Base-by-base conservation (phyloP, 2,888 invertebrate species). In the Tortricodes alternella region DNA sequence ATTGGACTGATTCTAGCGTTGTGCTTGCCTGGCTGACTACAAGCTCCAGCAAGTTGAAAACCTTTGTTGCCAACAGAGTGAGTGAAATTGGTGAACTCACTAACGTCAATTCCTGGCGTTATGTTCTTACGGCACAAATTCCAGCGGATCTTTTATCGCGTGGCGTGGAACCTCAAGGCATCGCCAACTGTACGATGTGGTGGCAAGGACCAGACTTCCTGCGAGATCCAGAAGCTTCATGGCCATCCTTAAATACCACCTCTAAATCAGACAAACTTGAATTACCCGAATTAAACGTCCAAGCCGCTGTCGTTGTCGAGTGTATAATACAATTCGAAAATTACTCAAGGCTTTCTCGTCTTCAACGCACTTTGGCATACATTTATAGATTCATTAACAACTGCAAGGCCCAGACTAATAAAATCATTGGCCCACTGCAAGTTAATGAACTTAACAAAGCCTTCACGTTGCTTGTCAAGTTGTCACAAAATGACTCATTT, bases 1-100 rank as follows among this genome's bases (percentile, higher is more conserved):
- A 49, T 5, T 68, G 62, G 60, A 55, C 63, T 2, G 67, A 67
- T 38, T 66, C 65, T 1, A 53, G 51, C 8, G 57, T 67, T n/a
- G 62, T 56, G 2, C 16, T 65, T 8, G 46, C 57, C 3, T 68
- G 66, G 66, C 15, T 66, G n/a, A 19, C 24, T 3, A 46, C 34
- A 15, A 9, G 39, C 6, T 50, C 57, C 0, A 35, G 27, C 11
- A 35, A 41, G 5, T 56, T 58, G 16, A 62, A 64, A 60, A 57
- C 59, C 2, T 68, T 60, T 52, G 64, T 68, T 15, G 49, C 58
- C 9, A 64, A 67, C 35, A 35, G 65, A 2, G 38, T 60, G 2
- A 27, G 37, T 1, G 51, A 43, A 4, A 62, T 63, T 9, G 24
- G 48, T 9, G 57, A 58, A 21, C 9, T 35, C 1, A 21, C 39